A percentile compares a stretch with the other conserved stretches of the same genome.
Conservation (phyloP, 2,888 invertebrate genomes). For the Helicoverpa assulta region DNA sequence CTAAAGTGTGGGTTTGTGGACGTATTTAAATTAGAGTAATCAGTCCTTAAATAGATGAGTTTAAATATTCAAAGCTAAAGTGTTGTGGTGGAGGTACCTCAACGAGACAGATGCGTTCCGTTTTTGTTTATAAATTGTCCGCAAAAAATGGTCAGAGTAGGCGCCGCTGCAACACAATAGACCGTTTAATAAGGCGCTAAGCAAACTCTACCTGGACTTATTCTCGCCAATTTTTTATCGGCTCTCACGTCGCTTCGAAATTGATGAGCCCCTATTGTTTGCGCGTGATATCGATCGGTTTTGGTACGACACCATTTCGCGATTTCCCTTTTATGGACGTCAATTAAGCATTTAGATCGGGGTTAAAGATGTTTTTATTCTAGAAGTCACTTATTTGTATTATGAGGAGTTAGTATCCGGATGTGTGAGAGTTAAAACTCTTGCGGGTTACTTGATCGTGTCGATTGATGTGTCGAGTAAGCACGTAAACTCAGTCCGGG, state of each 20-base stretch:
- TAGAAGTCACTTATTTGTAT: conserved; percentile 30
- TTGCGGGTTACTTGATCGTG: conserved; percentile 67
- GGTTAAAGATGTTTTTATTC: conserved; percentile 38
- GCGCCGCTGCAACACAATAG: conserved; percentile 84
- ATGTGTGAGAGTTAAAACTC: conserved; percentile 47
- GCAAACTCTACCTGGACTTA: conserved; percentile 80
- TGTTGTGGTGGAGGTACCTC: conserved; percentile 30
- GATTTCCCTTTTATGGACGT: conserved; percentile 57
- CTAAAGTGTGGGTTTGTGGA: conserved; percentile 7
- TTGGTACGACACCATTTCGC: conserved; percentile 65
- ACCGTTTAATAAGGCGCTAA: conserved; percentile 80
- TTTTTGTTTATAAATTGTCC: conserved; percentile 70
- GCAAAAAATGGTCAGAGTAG: conserved; percentile 77
- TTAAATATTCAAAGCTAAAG: conserved; percentile 56
- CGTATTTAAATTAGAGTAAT: conserved; percentile 15
- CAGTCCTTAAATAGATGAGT: conserved; percentile 34
- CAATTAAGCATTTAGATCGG: conserved; percentile 62
- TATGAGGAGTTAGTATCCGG: conserved; percentile 31
- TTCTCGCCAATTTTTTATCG: conserved; percentile 78
- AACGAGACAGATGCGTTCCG: conserved; percentile 64
- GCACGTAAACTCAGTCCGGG: conserved; percentile 73
- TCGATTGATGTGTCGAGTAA: conserved; percentile 65
- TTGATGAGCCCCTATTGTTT: conserved; percentile 83
- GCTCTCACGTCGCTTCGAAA: conserved; percentile 73
- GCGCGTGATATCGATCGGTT: conserved; percentile 74